Evolutionary conservation across 2,113 vertebrate genomes (phyloP).

Genomic region (Fukomys damarensis): DNA sequence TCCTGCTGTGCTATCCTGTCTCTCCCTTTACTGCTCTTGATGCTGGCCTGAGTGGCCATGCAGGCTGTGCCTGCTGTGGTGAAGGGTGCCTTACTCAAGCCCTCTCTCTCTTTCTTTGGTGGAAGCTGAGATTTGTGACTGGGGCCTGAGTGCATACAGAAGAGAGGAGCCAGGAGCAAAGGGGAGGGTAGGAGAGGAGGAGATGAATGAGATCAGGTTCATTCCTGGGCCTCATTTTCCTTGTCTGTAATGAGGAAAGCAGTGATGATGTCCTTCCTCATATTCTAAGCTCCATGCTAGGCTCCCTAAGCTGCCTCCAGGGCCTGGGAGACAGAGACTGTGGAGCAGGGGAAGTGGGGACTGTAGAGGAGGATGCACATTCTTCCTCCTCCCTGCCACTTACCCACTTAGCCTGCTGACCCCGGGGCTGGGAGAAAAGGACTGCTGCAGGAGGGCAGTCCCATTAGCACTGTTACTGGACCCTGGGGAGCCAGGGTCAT

Average conservation of each 20-base stretch:
- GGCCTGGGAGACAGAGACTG: not conserved
- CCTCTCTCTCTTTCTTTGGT: not conserved
- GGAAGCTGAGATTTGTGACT: not conserved
- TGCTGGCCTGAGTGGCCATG: not conserved
- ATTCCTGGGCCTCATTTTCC: not conserved
- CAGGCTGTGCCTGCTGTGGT: not conserved
- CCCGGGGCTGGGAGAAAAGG: not conserved
- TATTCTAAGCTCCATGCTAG: not conserved
- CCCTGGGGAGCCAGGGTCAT: constrained; percentile 39
- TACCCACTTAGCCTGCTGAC: not conserved
- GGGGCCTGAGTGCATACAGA: not conserved
- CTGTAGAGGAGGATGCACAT: not conserved
- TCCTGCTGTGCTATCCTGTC: not conserved
- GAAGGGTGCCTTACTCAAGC: not conserved
- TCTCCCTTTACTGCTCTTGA: not conserved
- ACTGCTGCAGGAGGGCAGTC: not conserved
- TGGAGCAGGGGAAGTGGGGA: not conserved
- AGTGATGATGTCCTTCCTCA: not conserved
- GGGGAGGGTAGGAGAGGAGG: not conserved
- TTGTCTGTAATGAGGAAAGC: not conserved
- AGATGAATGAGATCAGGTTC: not conserved
- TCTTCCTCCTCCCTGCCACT: not conserved
- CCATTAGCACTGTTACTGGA: constrained; percentile 33
- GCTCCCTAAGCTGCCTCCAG: not conserved
- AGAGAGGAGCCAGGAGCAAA: not conserved